phyloP scores from a whole-genome alignment of 2,113 vertebrate genomes.

The Pseudorectes ferrugineus region DNA sequence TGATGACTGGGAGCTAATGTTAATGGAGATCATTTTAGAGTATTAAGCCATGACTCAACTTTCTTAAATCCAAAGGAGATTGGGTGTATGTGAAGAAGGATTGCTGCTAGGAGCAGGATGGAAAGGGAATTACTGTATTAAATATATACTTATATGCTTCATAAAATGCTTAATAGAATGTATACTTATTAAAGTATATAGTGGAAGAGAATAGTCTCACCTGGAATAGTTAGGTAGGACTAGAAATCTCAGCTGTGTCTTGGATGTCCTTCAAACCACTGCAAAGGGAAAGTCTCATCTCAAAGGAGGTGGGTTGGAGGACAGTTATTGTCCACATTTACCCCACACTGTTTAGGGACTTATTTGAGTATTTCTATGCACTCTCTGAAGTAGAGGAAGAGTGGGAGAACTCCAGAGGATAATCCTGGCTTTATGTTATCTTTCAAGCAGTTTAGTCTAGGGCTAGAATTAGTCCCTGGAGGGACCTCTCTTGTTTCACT shows the following conservation, averaged over 20 bases:
- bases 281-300: background rate
- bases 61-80: background rate
- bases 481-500: background rate
- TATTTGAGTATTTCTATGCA: background rate
- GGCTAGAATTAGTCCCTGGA: background rate
- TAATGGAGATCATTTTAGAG: background rate
- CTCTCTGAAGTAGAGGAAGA: background rate
- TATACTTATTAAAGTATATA: background rate
- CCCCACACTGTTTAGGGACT: fast-evolving
- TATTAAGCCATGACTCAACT: background rate
- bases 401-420: background rate
- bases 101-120: background rate
- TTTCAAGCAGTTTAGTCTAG: background rate
- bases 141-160: background rate
- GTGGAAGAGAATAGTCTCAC: background rate
- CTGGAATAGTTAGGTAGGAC: background rate
- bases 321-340: background rate
- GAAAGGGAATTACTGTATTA: background rate
- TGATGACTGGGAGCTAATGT: background rate
- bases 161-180: background rate
- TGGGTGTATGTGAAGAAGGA: background rate
- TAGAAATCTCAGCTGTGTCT: background rate
- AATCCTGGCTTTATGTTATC: background rate
- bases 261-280: background rate
- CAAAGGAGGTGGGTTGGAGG: background rate